Percentiles rank a stretch among this genome's conserved stretches.
phyloP scores from a whole-genome alignment of 2,797 vertebrate genomes.

The Ctenopoma kingsleyae region DNA sequence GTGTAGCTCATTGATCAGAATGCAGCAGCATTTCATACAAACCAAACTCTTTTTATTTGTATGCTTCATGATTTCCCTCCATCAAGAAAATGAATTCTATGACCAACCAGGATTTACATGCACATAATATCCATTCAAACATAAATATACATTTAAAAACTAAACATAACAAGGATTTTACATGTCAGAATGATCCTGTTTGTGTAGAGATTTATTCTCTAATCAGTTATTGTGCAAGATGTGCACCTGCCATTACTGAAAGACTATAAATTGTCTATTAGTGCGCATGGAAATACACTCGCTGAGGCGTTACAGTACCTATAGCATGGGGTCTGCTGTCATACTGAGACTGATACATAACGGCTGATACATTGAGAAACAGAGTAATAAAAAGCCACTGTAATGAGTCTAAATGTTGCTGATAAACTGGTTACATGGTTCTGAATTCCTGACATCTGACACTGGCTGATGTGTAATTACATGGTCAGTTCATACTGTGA shows the following conservation, averaged over 20 bases:
- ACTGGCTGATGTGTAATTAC: background rate
- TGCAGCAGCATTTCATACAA: constrained; percentile 17
- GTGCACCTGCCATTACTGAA: background rate
- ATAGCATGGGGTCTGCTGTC: background rate
- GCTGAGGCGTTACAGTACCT: background rate
- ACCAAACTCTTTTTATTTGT: constrained; percentile 20
- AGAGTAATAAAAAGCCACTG: background rate
- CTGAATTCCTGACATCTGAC: background rate
- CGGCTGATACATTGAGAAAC: background rate
- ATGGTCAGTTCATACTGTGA: background rate
- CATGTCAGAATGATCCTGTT: background rate
- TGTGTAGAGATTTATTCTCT: background rate
- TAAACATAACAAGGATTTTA: background rate
- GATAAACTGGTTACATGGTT: background rate
- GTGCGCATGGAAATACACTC: constrained; percentile 7
- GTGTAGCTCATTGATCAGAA: constrained; percentile 19
- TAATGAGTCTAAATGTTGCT: background rate
- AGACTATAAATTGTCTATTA: background rate
- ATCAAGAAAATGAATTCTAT: constrained; percentile 6
- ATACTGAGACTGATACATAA: background rate
- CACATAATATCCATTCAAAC: background rate
- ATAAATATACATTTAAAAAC: background rate
- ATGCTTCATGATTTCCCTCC: background rate
- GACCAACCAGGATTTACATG: background rate
- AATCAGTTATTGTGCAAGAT: background rate